Evolutionary conservation across 2,113 vertebrate genomes (phyloP).

Genomic region (Carlito syrichta): DNA sequence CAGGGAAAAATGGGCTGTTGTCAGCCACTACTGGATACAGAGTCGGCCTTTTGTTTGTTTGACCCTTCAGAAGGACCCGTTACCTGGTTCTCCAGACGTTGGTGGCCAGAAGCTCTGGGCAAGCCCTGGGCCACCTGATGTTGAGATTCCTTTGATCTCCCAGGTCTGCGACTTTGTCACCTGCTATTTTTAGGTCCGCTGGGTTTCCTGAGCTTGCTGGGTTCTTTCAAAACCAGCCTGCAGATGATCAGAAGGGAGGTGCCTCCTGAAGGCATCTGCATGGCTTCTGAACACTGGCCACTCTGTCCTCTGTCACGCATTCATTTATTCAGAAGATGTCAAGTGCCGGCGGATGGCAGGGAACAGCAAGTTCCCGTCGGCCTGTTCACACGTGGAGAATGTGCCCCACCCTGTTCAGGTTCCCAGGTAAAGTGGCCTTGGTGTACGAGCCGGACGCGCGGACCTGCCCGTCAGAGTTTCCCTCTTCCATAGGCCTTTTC

Average conservation of each 20-base stretch:
- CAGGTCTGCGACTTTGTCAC: background rate
- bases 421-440: background rate
- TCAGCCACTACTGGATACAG: background rate
- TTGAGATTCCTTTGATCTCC: background rate
- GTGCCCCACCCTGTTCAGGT: background rate
- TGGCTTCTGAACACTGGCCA: background rate
- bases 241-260: background rate
- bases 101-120: background rate
- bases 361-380: background rate
- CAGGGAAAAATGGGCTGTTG: background rate
- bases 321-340: background rate
- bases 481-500: background rate
- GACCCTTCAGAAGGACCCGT: background rate
- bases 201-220: background rate
- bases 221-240: background rate
- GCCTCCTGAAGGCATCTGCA: background rate
- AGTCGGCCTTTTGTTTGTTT: background rate
- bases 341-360: background rate
- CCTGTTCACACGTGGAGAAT: background rate
- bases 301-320: constrained; percentile 11
- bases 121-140: background rate
- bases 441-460: too few species aligned
- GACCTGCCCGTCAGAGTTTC: background rate
- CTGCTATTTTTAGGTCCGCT: constrained; percentile 12
- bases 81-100: background rate